Evolutionary conservation across 2,888 invertebrate genomes (phyloP), one percentile per base, ranked within the genome.

Genomic region (Microchrysa polita): DNA sequence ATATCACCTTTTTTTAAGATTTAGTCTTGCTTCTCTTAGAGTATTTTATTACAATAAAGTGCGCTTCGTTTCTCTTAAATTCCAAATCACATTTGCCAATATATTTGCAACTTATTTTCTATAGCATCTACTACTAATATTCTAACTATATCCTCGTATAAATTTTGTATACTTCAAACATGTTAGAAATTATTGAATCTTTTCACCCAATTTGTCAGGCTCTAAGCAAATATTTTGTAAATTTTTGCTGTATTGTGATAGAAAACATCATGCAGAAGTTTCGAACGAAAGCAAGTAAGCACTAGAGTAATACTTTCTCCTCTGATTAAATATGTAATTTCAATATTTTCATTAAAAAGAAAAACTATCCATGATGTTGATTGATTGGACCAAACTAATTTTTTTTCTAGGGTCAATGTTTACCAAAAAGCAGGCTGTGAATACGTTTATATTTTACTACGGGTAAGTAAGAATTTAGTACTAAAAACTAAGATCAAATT

Each of bases 241-340:
- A 65, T 34, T 18, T 65, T 22, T 48, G 48, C 48, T 65, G 44
- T 23, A 14, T 40, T 65, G 65, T 48, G 48, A 61, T 61, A 40
- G 40, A 61, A 42, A 40, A 34, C 1, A 65, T 42, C 22, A 65
- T 65, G 65, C 27, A 65, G 18, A 65, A 65, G 22, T 18, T 65
- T 23, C 65, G 65, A 48, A 65, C 65, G 5, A 65, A 65, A 65
- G 65, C 65, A 65, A 65, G 65, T 65, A 65, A 65, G 65, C 42
- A 44, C 20, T 7, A 63, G 34, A 61, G 18, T 61, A 14, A 27
- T 5, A 27, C 18, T 27, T 34, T 34, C 7, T 34, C 7, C 7
- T 34, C 27, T 34, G 2, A 34, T 34, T n/a, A n/a, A n/a, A n/a
- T n/a, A n/a, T n/a, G n/a, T n/a, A n/a, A n/a, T n/a, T n/a, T n/a